Evolutionary conservation across 1,140 invertebrate species (phyloP).

Genomic region (Saccostrea cuccullata): DNA sequence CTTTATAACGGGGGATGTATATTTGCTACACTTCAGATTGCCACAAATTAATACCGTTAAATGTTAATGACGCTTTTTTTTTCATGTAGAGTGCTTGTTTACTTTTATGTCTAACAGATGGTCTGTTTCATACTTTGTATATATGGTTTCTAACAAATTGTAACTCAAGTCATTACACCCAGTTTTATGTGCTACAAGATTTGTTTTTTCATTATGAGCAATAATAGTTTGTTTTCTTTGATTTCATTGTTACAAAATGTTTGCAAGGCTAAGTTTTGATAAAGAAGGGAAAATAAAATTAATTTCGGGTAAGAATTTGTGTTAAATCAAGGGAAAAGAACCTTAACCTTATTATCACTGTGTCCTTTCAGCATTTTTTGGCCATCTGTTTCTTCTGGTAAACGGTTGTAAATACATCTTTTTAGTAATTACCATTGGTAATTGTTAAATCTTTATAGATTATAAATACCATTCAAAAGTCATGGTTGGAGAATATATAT

Average conservation of each 20-base stretch:
- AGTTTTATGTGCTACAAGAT: not conserved
- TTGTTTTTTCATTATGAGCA: not conserved
- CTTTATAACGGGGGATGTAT: not conserved
- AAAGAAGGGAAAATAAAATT: too few species aligned
- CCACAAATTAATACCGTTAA: not conserved
- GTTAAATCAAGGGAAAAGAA: too few species aligned
- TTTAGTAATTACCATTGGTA: not conserved
- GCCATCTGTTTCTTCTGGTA: not conserved
- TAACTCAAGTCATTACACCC: not conserved
- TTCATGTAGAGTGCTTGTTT: not conserved
- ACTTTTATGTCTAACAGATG: conserved; percentile 26
- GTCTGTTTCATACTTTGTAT: not conserved
- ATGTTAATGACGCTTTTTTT: not conserved
- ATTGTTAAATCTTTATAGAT: not conserved
- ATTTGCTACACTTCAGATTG: conserved; percentile 6
- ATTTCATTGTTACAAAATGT: too few species aligned
- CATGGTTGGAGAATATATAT: too few species aligned
- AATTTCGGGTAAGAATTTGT: too few species aligned
- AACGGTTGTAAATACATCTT: not conserved
- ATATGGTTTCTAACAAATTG: not conserved
- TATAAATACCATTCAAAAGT: too few species aligned
- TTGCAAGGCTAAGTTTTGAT: too few species aligned
- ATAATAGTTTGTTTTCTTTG: too few species aligned
- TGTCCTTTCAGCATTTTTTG: not conserved
- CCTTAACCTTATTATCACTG: not conserved